Evolutionary conservation across 2,113 vertebrate genomes (phyloP), one percentile per base, ranked within the genome.

Genomic region (Origma solitaria): DNA sequence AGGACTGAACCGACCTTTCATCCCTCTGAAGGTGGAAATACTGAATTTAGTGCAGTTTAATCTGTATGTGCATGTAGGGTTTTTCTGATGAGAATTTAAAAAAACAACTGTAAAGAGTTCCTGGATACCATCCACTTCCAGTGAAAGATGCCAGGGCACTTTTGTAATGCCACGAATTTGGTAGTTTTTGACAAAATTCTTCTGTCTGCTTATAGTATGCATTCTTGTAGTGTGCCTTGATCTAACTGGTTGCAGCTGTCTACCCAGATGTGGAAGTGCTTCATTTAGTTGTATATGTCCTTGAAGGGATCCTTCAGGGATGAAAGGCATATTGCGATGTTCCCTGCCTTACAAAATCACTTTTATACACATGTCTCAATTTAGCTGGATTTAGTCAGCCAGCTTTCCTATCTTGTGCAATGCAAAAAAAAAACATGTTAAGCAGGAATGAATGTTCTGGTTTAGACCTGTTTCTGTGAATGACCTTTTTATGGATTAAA

Each of bases 11-110:
- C 3, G 0, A 82, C 76, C 86, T 96, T 97, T 97, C 87, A 91
- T 97, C 90, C 84, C 82, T 95, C 83, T 93, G 88, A 91, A 95
- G 90, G 86, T 88, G 92, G 94, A 96, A 96, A 79, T 86, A 62
- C 45, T 82, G 76, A 93, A 92, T 83, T 90, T 71, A 88, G 85
- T 75, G 45, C 75, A 93, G 77, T 83, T 93, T 86, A 92, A 80
- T 89, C 44, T 91, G 50, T 68, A 66, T 92, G 24, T 83, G 40
- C 31, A 15, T 69, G 16, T 62, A 95, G 91, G 33, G 15, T 73
- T 91, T 96, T 95, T 88, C 71, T 90, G 73, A 91, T 86, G 57
- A 95, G 58, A 83, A 54, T 25, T 82, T 93, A n/a, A 95, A 82
- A 40, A 92, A 95, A 40, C 68, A 91, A 47, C 53, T 82, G 62